These are phyloP conservation scores for Pycnonotus jocosus DNA, from an alignment of 2,113 vertebrate genomes.

Conservation along the genomic window DNA sequence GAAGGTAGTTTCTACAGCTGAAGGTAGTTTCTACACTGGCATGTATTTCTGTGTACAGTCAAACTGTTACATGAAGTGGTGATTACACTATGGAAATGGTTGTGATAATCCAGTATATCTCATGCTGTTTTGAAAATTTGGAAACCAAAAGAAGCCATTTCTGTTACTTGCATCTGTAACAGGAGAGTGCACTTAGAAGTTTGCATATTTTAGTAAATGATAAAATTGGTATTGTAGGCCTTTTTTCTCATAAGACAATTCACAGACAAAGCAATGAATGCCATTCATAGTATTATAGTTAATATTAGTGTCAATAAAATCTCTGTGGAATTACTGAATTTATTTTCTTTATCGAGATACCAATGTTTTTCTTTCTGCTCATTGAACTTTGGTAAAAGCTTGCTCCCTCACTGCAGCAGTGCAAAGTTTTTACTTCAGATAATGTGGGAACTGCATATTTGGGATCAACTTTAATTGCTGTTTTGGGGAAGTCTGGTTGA, in stretches of 20 bases:
- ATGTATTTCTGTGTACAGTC: neutral
- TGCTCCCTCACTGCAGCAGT: neutral
- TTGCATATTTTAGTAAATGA: neutral
- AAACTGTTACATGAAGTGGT: neutral
- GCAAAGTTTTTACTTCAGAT: neutral
- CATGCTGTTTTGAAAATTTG: neutral
- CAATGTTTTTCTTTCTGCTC: neutral
- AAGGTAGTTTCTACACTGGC: neutral
- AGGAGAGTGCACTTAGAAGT: neutral
- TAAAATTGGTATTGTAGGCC: neutral
- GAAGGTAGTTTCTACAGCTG: neutral
- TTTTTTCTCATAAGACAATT: neutral
- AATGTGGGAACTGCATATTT: neutral
- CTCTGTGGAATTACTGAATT: neutral
- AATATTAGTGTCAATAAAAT: neutral
- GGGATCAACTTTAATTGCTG: neutral
- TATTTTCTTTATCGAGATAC: neutral
- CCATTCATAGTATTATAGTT: neutral
- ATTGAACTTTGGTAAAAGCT: neutral
- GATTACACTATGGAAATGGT: neutral
- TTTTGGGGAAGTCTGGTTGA: neutral
- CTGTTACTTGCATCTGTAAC: neutral
- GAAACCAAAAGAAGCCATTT: neutral
- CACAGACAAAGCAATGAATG: neutral
- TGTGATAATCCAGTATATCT: neutral